Base-by-base conservation (phyloP, 2,888 invertebrate species). In the Eulithis testata region DNA sequence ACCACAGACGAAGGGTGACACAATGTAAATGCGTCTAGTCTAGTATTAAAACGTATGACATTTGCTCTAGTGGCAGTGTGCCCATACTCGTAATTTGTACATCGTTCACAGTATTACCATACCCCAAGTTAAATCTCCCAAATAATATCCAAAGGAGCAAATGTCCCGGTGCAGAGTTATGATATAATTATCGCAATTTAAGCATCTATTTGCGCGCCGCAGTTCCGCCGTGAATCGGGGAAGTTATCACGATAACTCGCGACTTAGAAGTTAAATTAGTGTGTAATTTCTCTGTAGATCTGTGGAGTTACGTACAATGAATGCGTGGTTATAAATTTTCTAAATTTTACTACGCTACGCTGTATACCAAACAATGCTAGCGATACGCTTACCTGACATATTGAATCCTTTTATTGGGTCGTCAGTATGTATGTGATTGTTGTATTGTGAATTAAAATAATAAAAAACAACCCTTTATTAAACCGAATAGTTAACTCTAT, bases 151-250 rank as follows among this genome's bases (percentile, higher is more conserved):
- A 60, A 64, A 67, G 63, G 61, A 54, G 60, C 55, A 45, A 58
- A 67, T 61, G 63, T 59, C 64, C 51, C 58, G 36, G 49, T 55
- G 43, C 60, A 53, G 54, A 67, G 60, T 67, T 67, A 68, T 68
- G 67, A 68, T 61, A 61, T 68, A 64, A 68, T 68, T 68, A 68
- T 68, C 64, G 55, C 59, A 68, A 64, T 68, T 64, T 68, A 59
- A 59, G 54, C 64, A 68, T 64, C 64, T 61, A 68, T 64, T 68
- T 61, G 64, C 60, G 45, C 54, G 64, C 67, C 64, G 54, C 61
- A 54, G 50, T 43, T 49, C 53, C 62, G 53, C 49, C 49, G 58
- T 59, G 58, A 54, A 59, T 53, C 53, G 47, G 40, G 37, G 52
- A 58, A 66, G 58, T 66, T 66, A 50, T 54, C 59, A 55, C 44